phyloP scores from a whole-genome alignment of 2,888 invertebrate genomes.

The Tipula vernalis region DNA sequence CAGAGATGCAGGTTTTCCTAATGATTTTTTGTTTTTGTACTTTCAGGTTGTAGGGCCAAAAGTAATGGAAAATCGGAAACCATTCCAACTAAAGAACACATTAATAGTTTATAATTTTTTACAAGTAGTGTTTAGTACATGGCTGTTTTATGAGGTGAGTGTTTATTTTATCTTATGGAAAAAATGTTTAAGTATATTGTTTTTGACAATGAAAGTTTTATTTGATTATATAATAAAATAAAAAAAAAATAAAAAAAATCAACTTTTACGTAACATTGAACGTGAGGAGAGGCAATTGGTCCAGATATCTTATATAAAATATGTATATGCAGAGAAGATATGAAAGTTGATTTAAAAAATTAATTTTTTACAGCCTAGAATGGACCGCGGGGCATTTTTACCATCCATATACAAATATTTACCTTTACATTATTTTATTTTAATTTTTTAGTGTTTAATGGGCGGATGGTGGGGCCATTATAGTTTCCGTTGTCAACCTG shows the following conservation, averaged over 20 bases:
- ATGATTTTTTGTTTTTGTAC: slow-evolving; percentile 12
- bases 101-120: slow-evolving; percentile 72
- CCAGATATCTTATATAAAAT: too few relatives aligned
- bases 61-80: slow-evolving; percentile 85
- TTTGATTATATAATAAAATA: background rate
- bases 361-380: slow-evolving; percentile 19
- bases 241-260: background rate
- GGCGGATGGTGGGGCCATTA: slow-evolving; percentile 86
- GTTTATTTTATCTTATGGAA: background rate
- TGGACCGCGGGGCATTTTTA: slow-evolving; percentile 13
- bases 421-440: slow-evolving; percentile 17
- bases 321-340: background rate
- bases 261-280: background rate
- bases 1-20: too few relatives aligned
- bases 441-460: slow-evolving; percentile 58
- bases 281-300: too few relatives aligned
- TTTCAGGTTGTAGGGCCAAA: slow-evolving; percentile 70
- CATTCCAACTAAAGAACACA: slow-evolving; percentile 64
- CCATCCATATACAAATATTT: slow-evolving; percentile 18
- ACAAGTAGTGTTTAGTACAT: slow-evolving; percentile 83
- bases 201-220: background rate
- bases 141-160: slow-evolving; percentile 85
- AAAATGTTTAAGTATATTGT: background rate
- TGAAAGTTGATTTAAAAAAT: slow-evolving; percentile 13
- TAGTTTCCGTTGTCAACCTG: slow-evolving; percentile 81